Base-by-base conservation (phyloP, 1,140 invertebrate species). In the Lutraria rhynchaena region DNA sequence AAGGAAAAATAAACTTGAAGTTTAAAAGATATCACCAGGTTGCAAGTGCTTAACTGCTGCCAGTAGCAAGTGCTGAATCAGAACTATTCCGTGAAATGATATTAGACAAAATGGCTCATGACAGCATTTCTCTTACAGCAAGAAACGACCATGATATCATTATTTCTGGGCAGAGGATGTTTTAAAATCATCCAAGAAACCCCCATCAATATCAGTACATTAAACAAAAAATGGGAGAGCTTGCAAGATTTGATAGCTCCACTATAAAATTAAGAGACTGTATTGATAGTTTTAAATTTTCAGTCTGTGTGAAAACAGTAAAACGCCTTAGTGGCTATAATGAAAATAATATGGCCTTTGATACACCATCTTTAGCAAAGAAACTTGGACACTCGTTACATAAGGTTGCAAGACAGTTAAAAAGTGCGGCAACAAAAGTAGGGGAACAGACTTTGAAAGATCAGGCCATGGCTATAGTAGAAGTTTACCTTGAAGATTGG, bases 361-460 rank as follows among this genome's bases (percentile, higher is more conserved):
- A 41, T 1, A 35, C 22, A 35, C 58, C 58, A 17, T 35, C 58
- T 35, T 29, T 61, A 37, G 58, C 58, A 19, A 61, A 61, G 7
- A 61, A 61, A 61, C 13, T 61, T 37, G 58, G 58, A 3, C 58
- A 61, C 7, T 61, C 58, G 9, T 35, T 61, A 29, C 58, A 61
- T 17, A 61, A 61, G 33, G 31, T 61, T 2, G 58, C 58, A 33
- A 15, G 33, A 17, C n/a, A 61, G 4, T 11, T 61, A 17, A 33
- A 29, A 35, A n/a, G n/a, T n/a, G n/a, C n/a, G n/a, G n/a, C n/a
- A n/a, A 1, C n/a, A n/a, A n/a, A n/a, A n/a, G n/a, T n/a, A n/a
- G n/a, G n/a, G n/a, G n/a, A n/a, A n/a, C n/a, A n/a, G n/a, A n/a
- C n/a, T n/a, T n/a, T n/a, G n/a, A n/a, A n/a, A n/a, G n/a, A n/a